Evolutionary conservation across 1,140 invertebrate species (phyloP), one percentile per base, ranked within the genome.

Genomic region (Piezodorus guildinii): DNA sequence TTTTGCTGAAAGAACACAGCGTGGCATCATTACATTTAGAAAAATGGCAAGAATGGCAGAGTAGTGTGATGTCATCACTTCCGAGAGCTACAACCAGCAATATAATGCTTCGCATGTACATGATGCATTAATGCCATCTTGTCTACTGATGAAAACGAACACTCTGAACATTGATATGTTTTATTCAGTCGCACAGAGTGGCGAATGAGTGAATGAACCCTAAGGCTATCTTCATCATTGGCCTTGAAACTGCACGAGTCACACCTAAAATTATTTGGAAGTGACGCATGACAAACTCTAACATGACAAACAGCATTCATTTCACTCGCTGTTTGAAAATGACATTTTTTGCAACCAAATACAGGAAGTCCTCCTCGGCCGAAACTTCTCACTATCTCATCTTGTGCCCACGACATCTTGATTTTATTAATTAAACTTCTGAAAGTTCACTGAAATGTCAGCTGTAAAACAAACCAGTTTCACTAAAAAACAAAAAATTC

Each of bases 101-200:
- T 56, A 14, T 56, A 56, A 56, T 56, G 52, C 21, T 8, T n/a
- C 4, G 52, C 25, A 56, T 56, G 52, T 10, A 56, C 52, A 25
- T 56, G 52, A 56, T 56, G 52, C 52, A 56, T 56, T 16, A 56
- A 23, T 8, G 52, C 52, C 52, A 56, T 56, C 23, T 56, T 56
- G 15, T 56, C 52, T 3, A 56, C 52, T 23, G 52, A 56, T 16
- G 52, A 56, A 25, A 56, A 56, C 27, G 52, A 25, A 23, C 52
- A 56, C 23, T 56, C 52, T 27, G 52, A 56, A 23, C 52, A 56
- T 23, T 56, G 52, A 23, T 56, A 56, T 21, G 52, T 56, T 25
- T 56, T 56, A 23, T 25, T 56, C 19, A 56, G 17, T 21, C 52
- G 52, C 3, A 56, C 23, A 15, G 52, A 21, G 17, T 56, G 52